Percentiles rank a stretch among this genome's conserved stretches.
Conservation (phyloP, 2,797 vertebrate genomes). For the Aldrovandia affinis region DNA sequence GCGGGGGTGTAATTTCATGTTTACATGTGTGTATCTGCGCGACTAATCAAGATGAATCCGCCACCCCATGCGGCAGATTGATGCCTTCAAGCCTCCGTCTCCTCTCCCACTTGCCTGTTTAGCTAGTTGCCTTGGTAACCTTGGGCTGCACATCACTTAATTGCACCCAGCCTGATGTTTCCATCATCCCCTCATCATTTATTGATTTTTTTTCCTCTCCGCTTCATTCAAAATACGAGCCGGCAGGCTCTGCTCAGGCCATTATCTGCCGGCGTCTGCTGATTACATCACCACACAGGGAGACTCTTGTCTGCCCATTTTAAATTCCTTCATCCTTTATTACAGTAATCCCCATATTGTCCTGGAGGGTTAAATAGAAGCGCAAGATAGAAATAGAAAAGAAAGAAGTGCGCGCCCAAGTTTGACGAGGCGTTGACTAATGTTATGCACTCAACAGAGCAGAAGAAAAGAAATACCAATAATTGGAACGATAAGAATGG, state of each 20-base stretch:
- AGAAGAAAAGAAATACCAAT: too few relatives aligned
- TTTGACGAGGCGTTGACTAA: too few relatives aligned
- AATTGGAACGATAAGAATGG: too few relatives aligned
- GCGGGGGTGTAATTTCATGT: neutral
- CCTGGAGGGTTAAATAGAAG: neutral
- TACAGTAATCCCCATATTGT: neutral
- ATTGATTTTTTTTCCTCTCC: conserved; percentile 34
- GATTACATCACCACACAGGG: conserved; percentile 9
- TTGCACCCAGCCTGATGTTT: conserved; percentile 37
- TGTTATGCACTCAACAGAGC: too few relatives aligned
- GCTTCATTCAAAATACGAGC: conserved; percentile 28
- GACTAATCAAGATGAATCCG: conserved; percentile 10
- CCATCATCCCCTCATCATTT: conserved; percentile 33
- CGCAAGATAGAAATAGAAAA: neutral
- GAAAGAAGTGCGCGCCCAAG: too few relatives aligned
- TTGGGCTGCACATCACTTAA: conserved; percentile 35
- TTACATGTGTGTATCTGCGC: neutral
- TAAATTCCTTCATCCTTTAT: conserved; percentile 5
- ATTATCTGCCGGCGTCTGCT: conserved; percentile 1
- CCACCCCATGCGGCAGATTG: conserved; percentile 3
- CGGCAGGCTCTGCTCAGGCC: neutral
- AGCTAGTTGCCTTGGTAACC: conserved; percentile 43
- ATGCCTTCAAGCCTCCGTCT: conserved; percentile 2
- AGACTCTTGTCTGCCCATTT: conserved; percentile 1
- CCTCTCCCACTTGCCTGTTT: conserved; percentile 5